Evolutionary conservation across 2,888 invertebrate species (phyloP), one percentile per base, ranked within the genome.

Genomic region (Athripsodes cinereus): DNA sequence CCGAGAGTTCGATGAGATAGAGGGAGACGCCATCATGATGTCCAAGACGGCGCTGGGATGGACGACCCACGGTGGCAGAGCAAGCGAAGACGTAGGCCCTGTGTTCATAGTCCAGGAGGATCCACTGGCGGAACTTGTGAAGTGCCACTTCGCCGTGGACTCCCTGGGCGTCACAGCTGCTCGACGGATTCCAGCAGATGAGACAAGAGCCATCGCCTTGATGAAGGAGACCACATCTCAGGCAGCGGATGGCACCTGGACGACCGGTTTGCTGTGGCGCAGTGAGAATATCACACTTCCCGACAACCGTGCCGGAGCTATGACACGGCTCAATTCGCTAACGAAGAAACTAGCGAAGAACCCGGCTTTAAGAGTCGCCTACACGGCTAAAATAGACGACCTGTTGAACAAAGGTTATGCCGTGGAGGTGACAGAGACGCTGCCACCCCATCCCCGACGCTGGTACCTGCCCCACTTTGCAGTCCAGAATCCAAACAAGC

Each of bases 401-500:
- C 13, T 22, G 2, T 2, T 55, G 11, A 22, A 1, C 13, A 48
- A 55, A 11, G 49, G 55, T 1, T 55, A 55, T 35, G 55, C 49
- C 2, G 2, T 20, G 1, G 6, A 18, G 20, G 6, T 49, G 21
- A 19, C 48, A 5, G 55, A 55, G 16, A 18, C 21, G 2, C 13
- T 10, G 13, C 8, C 2, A 3, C 34, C 34, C 1, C 2, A 13
- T 3, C 16, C 22, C 19, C 26, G 48, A 1, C 22, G 16, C 13
- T 57, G 57, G 57, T 62, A 55, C 26, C 22, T 64, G 49, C 57
- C 61, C 20, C 64, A 65, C 19, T 66, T 66, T 48, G 64, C 60
- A 1, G 60, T 63, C 0, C 57, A 35, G 2, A 66, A 66, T 48
- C 60, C 57, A 2, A 64, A 68, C 48, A 68, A 67, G 55, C 67